Percentiles rank a stretch among this genome's conserved stretches.
Evolutionary conservation across 1,140 invertebrate genomes (phyloP).

Genomic region (Brachionus plicatilis): DNA sequence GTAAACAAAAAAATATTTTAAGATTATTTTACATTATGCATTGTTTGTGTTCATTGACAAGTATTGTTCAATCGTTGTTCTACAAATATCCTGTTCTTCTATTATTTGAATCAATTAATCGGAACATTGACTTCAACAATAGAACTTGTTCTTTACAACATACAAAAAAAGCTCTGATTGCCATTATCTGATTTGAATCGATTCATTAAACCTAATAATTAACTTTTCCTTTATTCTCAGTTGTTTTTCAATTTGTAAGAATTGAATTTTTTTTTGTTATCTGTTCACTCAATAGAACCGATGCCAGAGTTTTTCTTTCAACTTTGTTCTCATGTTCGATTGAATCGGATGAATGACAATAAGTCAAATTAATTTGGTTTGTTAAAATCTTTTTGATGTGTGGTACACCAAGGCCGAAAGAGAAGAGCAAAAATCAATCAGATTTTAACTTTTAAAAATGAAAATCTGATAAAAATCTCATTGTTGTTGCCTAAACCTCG

Average conservation of each 20-base stretch:
- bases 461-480: not conserved
- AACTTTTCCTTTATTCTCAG: not conserved
- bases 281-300: not conserved
- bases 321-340: not conserved
- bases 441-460: not conserved
- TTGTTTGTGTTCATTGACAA: slow-evolving; percentile 21
- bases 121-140: slow-evolving; percentile 1
- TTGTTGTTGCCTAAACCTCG: not conserved
- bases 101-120: not conserved
- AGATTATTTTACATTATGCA: not conserved
- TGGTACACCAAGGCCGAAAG: not conserved
- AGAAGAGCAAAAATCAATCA: not conserved
- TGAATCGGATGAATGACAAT: slow-evolving; percentile 28
- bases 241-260: not conserved
- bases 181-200: slow-evolving; percentile 1
- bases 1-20: not conserved
- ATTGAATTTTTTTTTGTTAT: not conserved
- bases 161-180: not conserved
- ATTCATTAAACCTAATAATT: slow-evolving; percentile 33
- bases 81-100: not conserved
- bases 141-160: slow-evolving; percentile 4
- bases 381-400: slow-evolving; percentile 9
- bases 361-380: not conserved
- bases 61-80: not conserved
- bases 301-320: not conserved